phyloP scores from a whole-genome alignment of 2,888 invertebrate species.

The Lacanobia oleracea region DNA sequence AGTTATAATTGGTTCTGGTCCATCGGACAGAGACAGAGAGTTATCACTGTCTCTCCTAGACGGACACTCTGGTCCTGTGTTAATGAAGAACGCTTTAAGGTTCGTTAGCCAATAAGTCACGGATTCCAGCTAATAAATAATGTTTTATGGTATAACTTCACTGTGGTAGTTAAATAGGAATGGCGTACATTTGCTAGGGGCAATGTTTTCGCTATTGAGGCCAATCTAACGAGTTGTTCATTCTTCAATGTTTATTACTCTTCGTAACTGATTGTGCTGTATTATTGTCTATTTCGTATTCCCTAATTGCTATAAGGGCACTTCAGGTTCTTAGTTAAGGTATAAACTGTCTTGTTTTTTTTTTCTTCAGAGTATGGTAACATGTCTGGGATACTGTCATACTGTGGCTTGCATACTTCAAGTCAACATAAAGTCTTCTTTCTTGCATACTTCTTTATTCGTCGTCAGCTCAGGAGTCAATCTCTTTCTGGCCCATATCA shows the following conservation, averaged over 20 bases:
- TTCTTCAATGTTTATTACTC: constrained; percentile 43
- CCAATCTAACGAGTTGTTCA: constrained; percentile 40
- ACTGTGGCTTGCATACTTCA: neutral
- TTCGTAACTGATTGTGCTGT: constrained; percentile 31
- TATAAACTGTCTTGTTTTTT: neutral
- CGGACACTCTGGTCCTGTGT: neutral
- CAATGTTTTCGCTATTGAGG: constrained; percentile 52
- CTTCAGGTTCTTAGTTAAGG: neutral
- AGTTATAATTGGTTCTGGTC: too few species aligned
- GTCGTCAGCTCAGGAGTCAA: neutral
- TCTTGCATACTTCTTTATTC: neutral
- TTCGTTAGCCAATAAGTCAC: neutral
- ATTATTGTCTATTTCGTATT: constrained; percentile 4
- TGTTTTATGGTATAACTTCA: constrained; percentile 23
- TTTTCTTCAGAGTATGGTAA: neutral
- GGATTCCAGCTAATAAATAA: constrained; percentile 17
- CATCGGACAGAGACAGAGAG: too few species aligned
- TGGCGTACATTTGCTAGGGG: constrained; percentile 38
- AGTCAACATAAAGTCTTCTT: neutral
- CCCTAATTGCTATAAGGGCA: neutral
- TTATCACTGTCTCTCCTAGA: too few species aligned
- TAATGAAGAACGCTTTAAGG: neutral
- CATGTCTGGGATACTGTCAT: neutral
- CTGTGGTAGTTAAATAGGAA: constrained; percentile 12
- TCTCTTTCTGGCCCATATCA: neutral